Percentiles rank a stretch among this genome's conserved stretches.
These are phyloP conservation scores for Melolontha melolontha DNA, from an alignment of 2,888 invertebrate species.

Conservation along the genomic window DNA sequence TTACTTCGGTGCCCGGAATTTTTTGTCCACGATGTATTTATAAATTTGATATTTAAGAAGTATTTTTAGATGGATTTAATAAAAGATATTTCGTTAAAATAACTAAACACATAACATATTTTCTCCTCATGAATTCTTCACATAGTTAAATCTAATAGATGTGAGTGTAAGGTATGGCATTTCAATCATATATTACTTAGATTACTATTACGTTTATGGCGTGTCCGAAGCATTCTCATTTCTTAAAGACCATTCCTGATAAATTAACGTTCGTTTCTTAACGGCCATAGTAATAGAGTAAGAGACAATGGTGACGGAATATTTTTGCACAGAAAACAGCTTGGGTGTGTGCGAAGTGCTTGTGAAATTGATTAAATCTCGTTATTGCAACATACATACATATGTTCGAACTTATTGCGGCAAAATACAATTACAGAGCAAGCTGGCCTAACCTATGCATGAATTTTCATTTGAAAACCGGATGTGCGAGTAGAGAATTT, in stretches of 20 bases:
- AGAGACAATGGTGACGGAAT: conserved; percentile 5
- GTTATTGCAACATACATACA: conserved; percentile 6
- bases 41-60: too few species aligned
- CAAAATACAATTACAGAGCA: not conserved
- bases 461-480: conserved; percentile 23
- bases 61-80: too few species aligned
- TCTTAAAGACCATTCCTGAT: not conserved
- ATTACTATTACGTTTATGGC: too few species aligned
- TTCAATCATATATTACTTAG: too few species aligned
- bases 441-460: conserved; percentile 26
- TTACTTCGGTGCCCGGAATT: too few species aligned
- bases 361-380: conserved; percentile 11
- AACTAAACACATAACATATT: too few species aligned
- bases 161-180: too few species aligned
- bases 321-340: not conserved
- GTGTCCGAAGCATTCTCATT: not conserved
- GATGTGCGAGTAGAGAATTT: conserved; percentile 24
- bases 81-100: too few species aligned
- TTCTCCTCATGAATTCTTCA: too few species aligned
- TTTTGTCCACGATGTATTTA: too few species aligned
- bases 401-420: not conserved
- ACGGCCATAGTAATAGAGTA: not conserved
- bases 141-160: too few species aligned
- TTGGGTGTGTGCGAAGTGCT: conserved; percentile 2
- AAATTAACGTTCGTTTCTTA: conserved; percentile 1